Evolutionary conservation across 2,113 vertebrate genomes (phyloP).

Genomic region (Ancistrus triradiatus): DNA sequence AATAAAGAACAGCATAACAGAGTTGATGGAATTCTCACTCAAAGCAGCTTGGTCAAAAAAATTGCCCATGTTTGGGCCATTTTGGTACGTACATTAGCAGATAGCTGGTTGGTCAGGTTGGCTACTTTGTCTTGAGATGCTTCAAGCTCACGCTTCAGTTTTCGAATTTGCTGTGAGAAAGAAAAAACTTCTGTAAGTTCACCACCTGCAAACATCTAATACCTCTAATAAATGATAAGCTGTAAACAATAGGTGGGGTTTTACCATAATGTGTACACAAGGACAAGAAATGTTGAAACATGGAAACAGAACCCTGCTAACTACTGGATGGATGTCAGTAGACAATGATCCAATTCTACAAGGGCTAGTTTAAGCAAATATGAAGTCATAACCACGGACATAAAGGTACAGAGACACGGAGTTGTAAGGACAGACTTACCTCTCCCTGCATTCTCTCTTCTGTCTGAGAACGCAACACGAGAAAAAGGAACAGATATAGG

Average conservation of each 20-base stretch:
- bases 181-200: neutral
- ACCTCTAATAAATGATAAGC: neutral
- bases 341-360: neutral
- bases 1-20: neutral
- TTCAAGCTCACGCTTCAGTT: slow-evolving; percentile 87
- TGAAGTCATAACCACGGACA: neutral
- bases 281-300: too few relatives aligned
- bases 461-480: slow-evolving; percentile 72
- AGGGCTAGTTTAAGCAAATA: slow-evolving; percentile 11
- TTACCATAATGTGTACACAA: too few relatives aligned
- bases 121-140: slow-evolving; percentile 96
- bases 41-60: neutral
- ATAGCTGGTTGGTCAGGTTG: slow-evolving; percentile 86
- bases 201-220: neutral
- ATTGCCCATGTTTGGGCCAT: neutral
- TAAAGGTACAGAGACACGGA: slow-evolving; percentile 20
- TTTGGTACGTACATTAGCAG: slow-evolving; percentile 81
- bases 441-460: slow-evolving; percentile 98
- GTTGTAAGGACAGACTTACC: slow-evolving; percentile 70
- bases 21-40: neutral
- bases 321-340: too few relatives aligned
- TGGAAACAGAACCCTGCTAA: too few relatives aligned
- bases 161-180: slow-evolving; percentile 87
- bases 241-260: too few relatives aligned
- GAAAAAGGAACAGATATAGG: slow-evolving; percentile 45